Evolutionary conservation across 2,888 invertebrate genomes (phyloP), one percentile per base, ranked within the genome.

Genomic region (Malthinus seriepunctatus): DNA sequence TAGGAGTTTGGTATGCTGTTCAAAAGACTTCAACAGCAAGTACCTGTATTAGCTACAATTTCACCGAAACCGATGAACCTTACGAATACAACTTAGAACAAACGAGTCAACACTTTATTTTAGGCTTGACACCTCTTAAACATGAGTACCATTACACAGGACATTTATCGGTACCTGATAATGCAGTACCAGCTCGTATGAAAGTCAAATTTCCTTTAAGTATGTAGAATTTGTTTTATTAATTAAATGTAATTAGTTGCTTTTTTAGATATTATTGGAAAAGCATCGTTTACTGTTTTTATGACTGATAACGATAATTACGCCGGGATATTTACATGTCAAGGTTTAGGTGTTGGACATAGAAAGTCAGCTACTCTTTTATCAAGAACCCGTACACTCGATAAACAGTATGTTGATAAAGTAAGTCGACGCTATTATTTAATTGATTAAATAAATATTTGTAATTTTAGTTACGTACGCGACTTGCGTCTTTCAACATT

Each of bases 21-120:
- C 89, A 91, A 77, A 92, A 92, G 78, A 91, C 91, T 1, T 88
- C 90, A 6, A 92, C 91, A 0, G 89, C 88, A 0, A 91, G 91
- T 53, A 84, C 86, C 68, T 93, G 92, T 77, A 84, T 92, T 69
- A 86, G 86, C 1, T 91, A 92, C 77, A 91, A 91, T 79, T 89
- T 90, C 78, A 89, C 88, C 0, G 80, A 80, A 63, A 85, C 86
- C 0, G 83, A 84, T 1, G 89, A 90, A 71, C 89, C 89, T 0
- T 85, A 85, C 9, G 83, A 85, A 67, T 90, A 88, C 70, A 76
- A 84, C 63, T 75, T 92, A 58, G 86, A 88, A 65, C 91, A 93
- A 75, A 82, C 84, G 50, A 89, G 90, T 12, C 88, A 90, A 72
- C 89, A 90, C 73, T 85, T 86, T 69, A 79, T 84, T 9, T 70